Evolutionary conservation across 2,797 vertebrate genomes (phyloP).

Genomic region (Mallotus villosus): DNA sequence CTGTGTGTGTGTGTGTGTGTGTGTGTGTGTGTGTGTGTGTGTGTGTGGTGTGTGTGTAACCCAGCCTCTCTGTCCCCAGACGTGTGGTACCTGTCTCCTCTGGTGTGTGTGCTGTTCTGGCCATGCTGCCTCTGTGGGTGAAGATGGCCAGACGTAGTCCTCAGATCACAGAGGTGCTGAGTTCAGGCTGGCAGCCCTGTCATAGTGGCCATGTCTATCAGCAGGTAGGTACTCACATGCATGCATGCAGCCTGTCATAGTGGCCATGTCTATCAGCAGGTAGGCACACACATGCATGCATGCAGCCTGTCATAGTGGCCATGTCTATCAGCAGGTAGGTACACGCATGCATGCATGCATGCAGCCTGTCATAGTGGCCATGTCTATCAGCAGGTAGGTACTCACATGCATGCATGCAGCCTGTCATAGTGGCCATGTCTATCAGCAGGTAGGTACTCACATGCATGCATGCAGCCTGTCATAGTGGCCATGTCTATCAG

Average conservation of each 20-base stretch:
- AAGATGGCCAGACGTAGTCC: conserved; percentile 81
- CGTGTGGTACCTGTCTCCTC: conserved; percentile 80
- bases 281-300: background rate
- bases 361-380: too few species aligned
- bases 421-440: conserved; percentile 91
- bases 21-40: conserved; percentile 16
- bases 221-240: conserved; percentile 80
- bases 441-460: conserved; percentile 86
- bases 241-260: too few species aligned
- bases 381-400: too few species aligned
- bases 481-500: too few species aligned
- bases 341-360: background rate
- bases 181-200: conserved; percentile 93
- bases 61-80: conserved; percentile 62
- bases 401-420: conserved; percentile 46
- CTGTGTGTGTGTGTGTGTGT: too few species aligned
- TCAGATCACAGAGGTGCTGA: conserved; percentile 83
- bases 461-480: too few species aligned
- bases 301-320: conserved; percentile 88
- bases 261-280: too few species aligned
- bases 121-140: conserved; percentile 89
- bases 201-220: conserved; percentile 92
- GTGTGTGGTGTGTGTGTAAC: conserved; percentile 43
- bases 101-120: conserved; percentile 84
- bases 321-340: conserved; percentile 95